Evolutionary conservation across 2,797 vertebrate genomes (phyloP).

Genomic region (Enteromius trimaculatus): DNA sequence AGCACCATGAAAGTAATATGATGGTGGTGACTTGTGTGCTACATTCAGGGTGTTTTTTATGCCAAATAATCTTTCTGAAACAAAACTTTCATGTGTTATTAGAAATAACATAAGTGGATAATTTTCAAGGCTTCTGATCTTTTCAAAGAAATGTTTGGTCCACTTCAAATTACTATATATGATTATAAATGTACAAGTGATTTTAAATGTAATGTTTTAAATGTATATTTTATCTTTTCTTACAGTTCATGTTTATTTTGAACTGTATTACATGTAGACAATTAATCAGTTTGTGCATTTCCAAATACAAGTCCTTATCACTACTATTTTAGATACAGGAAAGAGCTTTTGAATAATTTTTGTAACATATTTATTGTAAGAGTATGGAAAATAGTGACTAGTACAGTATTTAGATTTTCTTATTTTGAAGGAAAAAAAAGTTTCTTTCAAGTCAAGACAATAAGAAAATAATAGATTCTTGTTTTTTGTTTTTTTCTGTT

Average conservation of each 20-base stretch:
- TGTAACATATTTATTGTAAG: neutral
- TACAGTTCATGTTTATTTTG: too few relatives aligned
- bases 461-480: neutral
- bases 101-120: too few relatives aligned
- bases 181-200: too few relatives aligned
- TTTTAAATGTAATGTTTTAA: too few relatives aligned
- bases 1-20: neutral
- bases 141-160: too few relatives aligned
- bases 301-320: too few relatives aligned
- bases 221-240: too few relatives aligned
- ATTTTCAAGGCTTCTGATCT: too few relatives aligned
- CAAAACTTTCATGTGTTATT: neutral
- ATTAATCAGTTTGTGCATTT: too few relatives aligned
- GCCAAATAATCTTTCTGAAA: neutral
- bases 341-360: neutral
- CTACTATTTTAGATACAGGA: neutral
- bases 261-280: too few relatives aligned
- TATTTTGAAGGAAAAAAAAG: neutral
- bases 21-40: neutral
- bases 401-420: neutral
- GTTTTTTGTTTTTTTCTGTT: neutral
- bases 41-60: neutral
- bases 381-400: neutral
- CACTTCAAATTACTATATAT: neutral
- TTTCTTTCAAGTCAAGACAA: too few relatives aligned